Conservation (phyloP, 2,113 vertebrate genomes). For the Leucopsar rothschildi region DNA sequence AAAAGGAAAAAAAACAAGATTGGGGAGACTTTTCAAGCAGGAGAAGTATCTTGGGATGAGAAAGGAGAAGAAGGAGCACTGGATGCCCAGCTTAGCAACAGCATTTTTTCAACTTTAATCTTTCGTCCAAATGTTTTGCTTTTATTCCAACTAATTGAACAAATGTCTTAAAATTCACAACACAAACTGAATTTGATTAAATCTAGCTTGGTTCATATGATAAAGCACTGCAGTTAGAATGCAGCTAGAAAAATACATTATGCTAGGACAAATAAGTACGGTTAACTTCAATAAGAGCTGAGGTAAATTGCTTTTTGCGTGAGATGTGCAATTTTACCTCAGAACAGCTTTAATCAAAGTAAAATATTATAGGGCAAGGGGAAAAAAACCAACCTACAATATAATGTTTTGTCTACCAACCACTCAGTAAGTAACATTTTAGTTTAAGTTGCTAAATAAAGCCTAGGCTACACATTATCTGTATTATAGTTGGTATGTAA, state of each 20-base stretch:
- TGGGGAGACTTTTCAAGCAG: not conserved
- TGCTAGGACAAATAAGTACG: slow-evolving; percentile 38
- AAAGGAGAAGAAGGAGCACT: slow-evolving; percentile 26
- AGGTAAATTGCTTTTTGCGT: slow-evolving; percentile 60
- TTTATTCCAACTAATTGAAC: slow-evolving; percentile 60
- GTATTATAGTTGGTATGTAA: slow-evolving; percentile 24
- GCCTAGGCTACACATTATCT: not conserved
- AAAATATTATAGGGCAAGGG: slow-evolving; percentile 38
- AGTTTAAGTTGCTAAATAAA: slow-evolving; percentile 53
- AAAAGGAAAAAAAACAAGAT: not conserved
- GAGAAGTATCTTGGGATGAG: not conserved
- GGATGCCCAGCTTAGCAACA: not conserved
- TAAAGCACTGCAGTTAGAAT: slow-evolving; percentile 51
- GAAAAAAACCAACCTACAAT: not conserved
- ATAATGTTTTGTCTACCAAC: slow-evolving; percentile 44
- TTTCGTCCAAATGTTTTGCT: slow-evolving; percentile 30
- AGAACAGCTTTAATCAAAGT: slow-evolving; percentile 69
- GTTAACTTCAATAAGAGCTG: slow-evolving; percentile 55
- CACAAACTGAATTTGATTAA: slow-evolving; percentile 64
- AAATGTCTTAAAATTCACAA: slow-evolving; percentile 61
- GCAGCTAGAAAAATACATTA: slow-evolving; percentile 50
- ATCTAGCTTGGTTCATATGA: slow-evolving; percentile 58
- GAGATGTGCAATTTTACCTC: slow-evolving; percentile 52
- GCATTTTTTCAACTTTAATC: slow-evolving; percentile 10
- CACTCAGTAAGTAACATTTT: slow-evolving; percentile 40